A percentile compares a stretch with the other conserved stretches of the same genome.
These are phyloP conservation scores for Laupala kohalensis DNA, from an alignment of 1,140 invertebrate genomes.

Conservation along the genomic window DNA sequence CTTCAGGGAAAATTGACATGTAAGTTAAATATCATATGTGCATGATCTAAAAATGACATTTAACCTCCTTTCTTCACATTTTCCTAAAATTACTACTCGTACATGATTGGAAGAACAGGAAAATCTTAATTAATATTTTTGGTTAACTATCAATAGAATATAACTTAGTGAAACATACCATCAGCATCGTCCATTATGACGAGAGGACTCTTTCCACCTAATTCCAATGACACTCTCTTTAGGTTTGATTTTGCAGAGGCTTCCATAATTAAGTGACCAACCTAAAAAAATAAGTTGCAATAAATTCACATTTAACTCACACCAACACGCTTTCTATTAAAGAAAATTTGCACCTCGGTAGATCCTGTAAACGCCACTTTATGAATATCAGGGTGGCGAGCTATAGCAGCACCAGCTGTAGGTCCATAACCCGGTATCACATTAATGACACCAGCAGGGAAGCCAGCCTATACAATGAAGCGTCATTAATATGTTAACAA, in stretches of 20 bases:
- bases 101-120: too few species aligned
- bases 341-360: conserved; percentile 24
- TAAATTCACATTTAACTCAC: neutral
- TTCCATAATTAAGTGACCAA: conserved; percentile 59
- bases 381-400: conserved; percentile 45
- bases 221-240: conserved; percentile 74
- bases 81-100: too few species aligned
- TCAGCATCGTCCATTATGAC: conserved; percentile 67
- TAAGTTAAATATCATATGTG: too few species aligned
- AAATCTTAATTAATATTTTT: too few species aligned
- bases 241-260: conserved; percentile 63
- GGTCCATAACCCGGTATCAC: conserved; percentile 41
- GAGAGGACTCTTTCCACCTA: conserved; percentile 81
- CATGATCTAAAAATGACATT: too few species aligned
- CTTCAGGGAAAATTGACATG: too few species aligned
- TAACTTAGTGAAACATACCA: too few species aligned
- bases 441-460: conserved; percentile 78
- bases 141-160: too few species aligned
- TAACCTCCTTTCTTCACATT: too few species aligned
- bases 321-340: neutral
- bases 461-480: conserved; percentile 49
- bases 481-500: too few species aligned
- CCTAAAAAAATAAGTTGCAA: conserved; percentile 27
- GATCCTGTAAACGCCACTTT: conserved; percentile 64
- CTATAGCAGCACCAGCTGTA: conserved; percentile 50